Conservation (phyloP, 2,888 invertebrate genomes). For the Dynastes maya region DNA sequence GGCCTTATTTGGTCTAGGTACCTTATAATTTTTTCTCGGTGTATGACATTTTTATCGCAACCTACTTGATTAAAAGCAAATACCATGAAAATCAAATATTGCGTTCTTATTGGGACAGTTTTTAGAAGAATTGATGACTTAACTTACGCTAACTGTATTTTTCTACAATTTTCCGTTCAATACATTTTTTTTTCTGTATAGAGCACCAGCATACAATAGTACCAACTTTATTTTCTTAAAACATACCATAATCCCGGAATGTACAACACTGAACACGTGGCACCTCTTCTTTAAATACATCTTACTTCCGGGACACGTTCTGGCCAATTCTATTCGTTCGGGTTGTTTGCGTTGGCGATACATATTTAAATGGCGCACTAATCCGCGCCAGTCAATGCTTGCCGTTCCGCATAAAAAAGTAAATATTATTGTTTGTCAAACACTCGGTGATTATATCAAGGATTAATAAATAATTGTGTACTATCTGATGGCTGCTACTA, state of each 20-base stretch:
- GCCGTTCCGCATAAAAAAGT: slow-evolving; percentile 62
- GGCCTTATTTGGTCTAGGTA: no score
- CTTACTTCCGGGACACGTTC: not conserved
- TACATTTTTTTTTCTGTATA: no score
- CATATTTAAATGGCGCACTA: slow-evolving; percentile 60
- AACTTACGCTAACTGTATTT: no score
- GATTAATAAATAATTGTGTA: slow-evolving; percentile 61
- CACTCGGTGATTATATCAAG: slow-evolving; percentile 63
- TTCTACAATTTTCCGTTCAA: no score
- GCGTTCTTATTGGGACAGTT: no score
- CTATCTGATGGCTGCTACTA: slow-evolving; percentile 52
- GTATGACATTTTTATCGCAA: no score
- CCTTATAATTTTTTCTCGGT: no score
- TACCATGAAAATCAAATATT: no score
- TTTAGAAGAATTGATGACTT: no score
- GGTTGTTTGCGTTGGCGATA: slow-evolving; percentile 56
- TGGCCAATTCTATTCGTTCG: not conserved
- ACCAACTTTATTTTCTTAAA: no score
- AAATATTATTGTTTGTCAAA: slow-evolving; percentile 69
- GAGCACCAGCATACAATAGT: no score
- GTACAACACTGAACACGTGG: not conserved
- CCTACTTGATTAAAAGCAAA: no score
- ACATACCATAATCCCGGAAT: not conserved
- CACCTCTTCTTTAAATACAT: not conserved
- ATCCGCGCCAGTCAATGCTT: slow-evolving; percentile 59